Evolutionary conservation across 1,140 invertebrate species (phyloP).

Genomic region (Drosophila yakuba): DNA sequence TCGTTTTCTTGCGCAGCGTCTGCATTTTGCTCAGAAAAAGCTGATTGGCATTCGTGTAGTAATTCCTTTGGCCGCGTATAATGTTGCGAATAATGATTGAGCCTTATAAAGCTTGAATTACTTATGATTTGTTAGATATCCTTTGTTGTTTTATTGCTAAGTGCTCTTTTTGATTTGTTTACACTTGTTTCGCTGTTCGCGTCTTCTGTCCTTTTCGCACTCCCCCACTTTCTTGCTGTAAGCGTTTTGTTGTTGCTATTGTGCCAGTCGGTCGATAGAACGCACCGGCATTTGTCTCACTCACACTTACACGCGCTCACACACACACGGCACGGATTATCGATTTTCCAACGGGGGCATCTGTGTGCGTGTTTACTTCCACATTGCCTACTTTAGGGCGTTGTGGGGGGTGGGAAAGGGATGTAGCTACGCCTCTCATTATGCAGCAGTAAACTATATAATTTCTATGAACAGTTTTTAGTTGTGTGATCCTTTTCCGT

Average conservation of each 20-base stretch:
- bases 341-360: conserved; percentile 68
- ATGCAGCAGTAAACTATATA: conserved; percentile 29
- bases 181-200: conserved; percentile 37
- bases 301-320: conserved; percentile 39
- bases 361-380: conserved; percentile 50
- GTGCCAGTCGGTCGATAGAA: conserved; percentile 57
- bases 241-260: conserved; percentile 41
- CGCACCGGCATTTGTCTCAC: conserved; percentile 57
- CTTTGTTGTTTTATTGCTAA: conserved; percentile 25
- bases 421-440: conserved; percentile 47
- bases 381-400: conserved; percentile 69
- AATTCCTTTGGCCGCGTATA: conserved; percentile 56
- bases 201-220: conserved; percentile 8
- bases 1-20: conserved; percentile 94
- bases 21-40: conserved; percentile 88
- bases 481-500: not conserved
- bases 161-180: conserved; percentile 41
- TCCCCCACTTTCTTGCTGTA: not conserved
- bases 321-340: conserved; percentile 48
- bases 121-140: not conserved
- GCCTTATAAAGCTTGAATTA: conserved; percentile 13
- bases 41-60: conserved; percentile 73
- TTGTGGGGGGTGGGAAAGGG: conserved; percentile 16
- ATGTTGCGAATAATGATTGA: conserved; percentile 63
- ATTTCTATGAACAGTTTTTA: conserved; percentile 15